Conservation (phyloP, 2,888 invertebrate genomes). For the Drepana falcataria region DNA sequence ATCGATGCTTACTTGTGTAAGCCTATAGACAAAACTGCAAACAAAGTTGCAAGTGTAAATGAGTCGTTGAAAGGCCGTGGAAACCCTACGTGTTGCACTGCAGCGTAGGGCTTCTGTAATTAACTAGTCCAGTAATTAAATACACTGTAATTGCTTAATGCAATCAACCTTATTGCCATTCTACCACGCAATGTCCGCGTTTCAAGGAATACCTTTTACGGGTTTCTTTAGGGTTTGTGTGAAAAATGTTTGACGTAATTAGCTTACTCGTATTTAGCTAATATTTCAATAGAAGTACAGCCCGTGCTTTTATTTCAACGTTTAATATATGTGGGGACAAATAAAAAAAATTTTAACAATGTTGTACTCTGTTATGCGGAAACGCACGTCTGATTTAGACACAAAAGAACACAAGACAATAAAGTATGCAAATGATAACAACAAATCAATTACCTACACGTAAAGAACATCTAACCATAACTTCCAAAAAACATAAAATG, state of each 20-base stretch:
- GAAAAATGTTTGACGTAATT: not conserved
- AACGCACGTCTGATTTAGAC: not conserved
- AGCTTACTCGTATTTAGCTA: too few species aligned
- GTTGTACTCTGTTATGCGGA: too few species aligned
- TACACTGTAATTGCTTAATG: constrained; percentile 73
- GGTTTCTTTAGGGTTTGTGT: not conserved
- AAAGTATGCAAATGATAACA: constrained; percentile 33
- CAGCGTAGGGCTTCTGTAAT: constrained; percentile 66
- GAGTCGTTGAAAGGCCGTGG: constrained; percentile 47
- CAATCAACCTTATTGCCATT: constrained; percentile 45
- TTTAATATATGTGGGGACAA: too few species aligned
- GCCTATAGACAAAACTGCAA: constrained; percentile 46
- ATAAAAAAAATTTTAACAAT: too few species aligned
- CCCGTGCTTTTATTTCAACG: too few species aligned
- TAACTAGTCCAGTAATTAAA: constrained; percentile 72
- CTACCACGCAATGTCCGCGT: constrained; percentile 24
- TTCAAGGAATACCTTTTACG: constrained; percentile 10
- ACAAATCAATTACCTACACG: constrained; percentile 35
- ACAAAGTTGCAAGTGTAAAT: constrained; percentile 69
- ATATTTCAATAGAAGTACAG: not conserved
- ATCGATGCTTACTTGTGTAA: constrained; percentile 1
- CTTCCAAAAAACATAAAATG: constrained; percentile 38
- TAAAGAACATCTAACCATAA: constrained; percentile 28
- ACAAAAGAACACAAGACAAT: constrained; percentile 1
- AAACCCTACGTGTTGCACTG: constrained; percentile 59